These are phyloP conservation scores for Crossaster papposus DNA, from an alignment of 53 echinoderm and acorn worm genomes.

Conservation along the genomic window DNA sequence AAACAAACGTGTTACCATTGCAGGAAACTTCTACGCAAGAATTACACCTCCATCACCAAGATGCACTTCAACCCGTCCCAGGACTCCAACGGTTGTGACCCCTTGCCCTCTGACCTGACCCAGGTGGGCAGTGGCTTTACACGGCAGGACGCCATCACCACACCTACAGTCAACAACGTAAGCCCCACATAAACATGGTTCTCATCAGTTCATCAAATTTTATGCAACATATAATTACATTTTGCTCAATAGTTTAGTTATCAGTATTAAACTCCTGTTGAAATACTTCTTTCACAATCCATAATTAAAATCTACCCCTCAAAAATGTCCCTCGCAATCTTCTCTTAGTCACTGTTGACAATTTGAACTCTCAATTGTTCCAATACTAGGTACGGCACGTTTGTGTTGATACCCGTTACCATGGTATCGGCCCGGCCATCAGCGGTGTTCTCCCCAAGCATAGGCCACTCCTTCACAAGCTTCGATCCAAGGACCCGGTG, in stretches of 20 bases:
- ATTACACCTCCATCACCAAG: slow-evolving; percentile 95
- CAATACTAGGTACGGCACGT: slow-evolving; percentile 76
- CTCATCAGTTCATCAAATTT: not conserved
- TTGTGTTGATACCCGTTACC: slow-evolving; percentile 89
- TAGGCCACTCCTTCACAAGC: slow-evolving; percentile 87
- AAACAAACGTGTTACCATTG: not conserved
- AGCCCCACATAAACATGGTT: slow-evolving; percentile 27
- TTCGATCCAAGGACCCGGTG: slow-evolving; percentile 89
- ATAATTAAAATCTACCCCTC: too few relatives aligned
- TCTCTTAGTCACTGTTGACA: not conserved
- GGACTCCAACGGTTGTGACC: slow-evolving; percentile 81
- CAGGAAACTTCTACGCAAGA: slow-evolving; percentile 80
- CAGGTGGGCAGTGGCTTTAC: slow-evolving; percentile 97
- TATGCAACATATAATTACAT: not conserved
- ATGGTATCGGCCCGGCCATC: slow-evolving; percentile 81
- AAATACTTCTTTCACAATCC: too few relatives aligned
- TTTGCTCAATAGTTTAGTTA: not conserved
- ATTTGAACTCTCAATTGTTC: not conserved
- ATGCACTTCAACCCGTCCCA: slow-evolving; percentile 87
- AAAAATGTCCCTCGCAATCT: not conserved
- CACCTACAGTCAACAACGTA: slow-evolving; percentile 84
- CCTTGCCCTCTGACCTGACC: slow-evolving; percentile 72
- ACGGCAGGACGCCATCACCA: slow-evolving; percentile 92
- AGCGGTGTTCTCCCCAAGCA: slow-evolving; percentile 95
- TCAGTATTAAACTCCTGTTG: too few relatives aligned